Conservation (phyloP, 2,113 vertebrate species). For the Apteryx mantelli region DNA sequence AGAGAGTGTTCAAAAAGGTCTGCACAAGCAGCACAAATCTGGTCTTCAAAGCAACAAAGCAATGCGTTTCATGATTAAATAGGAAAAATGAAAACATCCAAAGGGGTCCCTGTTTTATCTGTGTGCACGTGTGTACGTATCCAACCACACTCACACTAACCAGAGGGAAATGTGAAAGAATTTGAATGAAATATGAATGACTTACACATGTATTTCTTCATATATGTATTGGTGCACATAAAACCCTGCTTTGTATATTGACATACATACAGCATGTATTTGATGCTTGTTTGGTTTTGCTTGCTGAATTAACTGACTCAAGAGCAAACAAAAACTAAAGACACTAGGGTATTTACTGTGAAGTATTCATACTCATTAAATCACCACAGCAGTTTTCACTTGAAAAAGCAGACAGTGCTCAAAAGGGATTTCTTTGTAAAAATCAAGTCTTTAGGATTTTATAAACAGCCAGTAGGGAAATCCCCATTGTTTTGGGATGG, state of each 20-base stretch:
- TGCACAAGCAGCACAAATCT: not conserved
- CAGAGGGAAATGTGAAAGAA: accelerated
- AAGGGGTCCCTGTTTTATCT: not conserved
- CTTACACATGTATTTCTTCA: not conserved
- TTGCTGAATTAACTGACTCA: not conserved
- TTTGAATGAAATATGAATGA: not conserved
- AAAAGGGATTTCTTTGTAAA: not conserved
- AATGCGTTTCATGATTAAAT: not conserved
- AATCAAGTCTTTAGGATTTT: not conserved
- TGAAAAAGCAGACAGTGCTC: not conserved
- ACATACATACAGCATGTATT: accelerated
- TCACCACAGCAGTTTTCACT: not conserved
- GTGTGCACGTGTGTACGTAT: accelerated
- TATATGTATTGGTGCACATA: not conserved
- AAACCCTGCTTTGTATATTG: accelerated
- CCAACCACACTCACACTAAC: not conserved
- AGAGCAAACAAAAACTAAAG: not conserved
- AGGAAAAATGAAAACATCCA: not conserved
- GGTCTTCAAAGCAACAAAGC: not conserved
- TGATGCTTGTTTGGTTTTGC: not conserved
- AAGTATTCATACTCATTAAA: not conserved
- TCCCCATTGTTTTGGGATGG: not conserved
- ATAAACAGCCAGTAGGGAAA: not conserved
- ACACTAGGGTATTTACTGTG: not conserved
- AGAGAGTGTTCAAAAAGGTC: not conserved